Evolutionary conservation across 2,888 invertebrate species (phyloP), one percentile per base, ranked within the genome.

Genomic region (Eulithis prunata): DNA sequence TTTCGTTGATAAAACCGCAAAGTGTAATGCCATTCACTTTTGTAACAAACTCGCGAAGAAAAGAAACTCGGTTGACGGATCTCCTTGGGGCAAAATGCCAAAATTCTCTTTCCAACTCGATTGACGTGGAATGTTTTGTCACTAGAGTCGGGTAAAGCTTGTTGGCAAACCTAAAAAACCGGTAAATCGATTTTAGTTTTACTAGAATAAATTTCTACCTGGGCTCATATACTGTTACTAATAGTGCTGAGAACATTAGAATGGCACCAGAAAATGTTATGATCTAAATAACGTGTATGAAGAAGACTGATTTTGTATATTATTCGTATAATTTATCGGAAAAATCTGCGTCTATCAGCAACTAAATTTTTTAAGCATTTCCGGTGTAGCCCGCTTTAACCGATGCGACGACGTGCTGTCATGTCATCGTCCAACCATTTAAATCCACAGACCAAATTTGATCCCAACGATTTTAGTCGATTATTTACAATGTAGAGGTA

Each of bases 51-150:
- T 80, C 78, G 80, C 80, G 85, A 84, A 81, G 81, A 84, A 80
- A 81, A 49, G 49, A 49, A 49, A 49, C 49, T 49, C 49, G 3
- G 10, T 11, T 49, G 49, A 49, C 32, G 13, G 12, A 11, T 57
- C 59, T 59, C 76, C 41, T 41, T 41, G 75, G 77, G 82, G 81
- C 85, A 86, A 89, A 90, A 89, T 88, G 89, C 87, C 89, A 90
- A 66, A 21, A 89, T 84, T 88, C 84, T 86, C 82, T 86, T 75
- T 92, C 93, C 93, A 93, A 93, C 93, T 91, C 90, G 93, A 91
- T 91, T 93, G 93, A 93, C 93, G 93, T 93, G 93, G 93, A 93
- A 90, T 83, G 82, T 85, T 86, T 79, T 89, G 91, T 89, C 88
- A 90, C 77, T 86, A 89, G 88, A 81, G 85, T 74, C 77, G 85